These are phyloP conservation scores for Pitangus sulphuratus DNA, from an alignment of 2,797 vertebrate species.

Conservation along the genomic window DNA sequence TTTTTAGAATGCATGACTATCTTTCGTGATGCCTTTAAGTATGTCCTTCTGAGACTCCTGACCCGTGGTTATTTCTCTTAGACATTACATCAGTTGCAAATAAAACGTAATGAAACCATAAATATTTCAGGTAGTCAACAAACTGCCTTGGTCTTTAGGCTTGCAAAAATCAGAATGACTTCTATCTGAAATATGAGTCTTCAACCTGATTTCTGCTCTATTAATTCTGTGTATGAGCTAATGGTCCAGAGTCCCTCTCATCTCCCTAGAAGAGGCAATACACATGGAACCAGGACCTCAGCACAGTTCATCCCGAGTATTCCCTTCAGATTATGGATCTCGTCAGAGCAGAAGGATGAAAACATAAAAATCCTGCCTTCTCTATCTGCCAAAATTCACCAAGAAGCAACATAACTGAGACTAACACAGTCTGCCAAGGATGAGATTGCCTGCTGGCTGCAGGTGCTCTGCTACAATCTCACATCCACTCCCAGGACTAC, in stretches of 20 bases:
- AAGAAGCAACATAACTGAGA: background rate
- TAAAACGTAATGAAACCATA: slow-evolving; percentile 60
- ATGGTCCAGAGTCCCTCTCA: background rate
- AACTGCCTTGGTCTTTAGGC: background rate
- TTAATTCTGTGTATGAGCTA: background rate
- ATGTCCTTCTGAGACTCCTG: slow-evolving; percentile 41
- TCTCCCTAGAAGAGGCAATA: background rate
- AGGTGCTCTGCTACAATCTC: background rate
- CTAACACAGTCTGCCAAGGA: background rate
- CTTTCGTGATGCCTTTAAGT: slow-evolving; percentile 36
- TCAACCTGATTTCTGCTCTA: background rate
- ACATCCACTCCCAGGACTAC: background rate
- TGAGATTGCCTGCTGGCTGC: background rate
- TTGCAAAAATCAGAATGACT: slow-evolving; percentile 19
- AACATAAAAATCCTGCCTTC: background rate
- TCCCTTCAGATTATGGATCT: background rate
- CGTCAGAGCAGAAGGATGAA: background rate
- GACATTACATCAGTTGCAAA: slow-evolving; percentile 69
- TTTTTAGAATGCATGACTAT: slow-evolving; percentile 11
- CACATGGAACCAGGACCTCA: background rate
- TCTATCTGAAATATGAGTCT: background rate
- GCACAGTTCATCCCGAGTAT: background rate
- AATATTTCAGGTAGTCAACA: slow-evolving; percentile 65
- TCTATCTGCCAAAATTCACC: background rate
- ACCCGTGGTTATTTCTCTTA: slow-evolving; percentile 46